Evolutionary conservation across 2,113 vertebrate genomes (phyloP), one percentile per base, ranked within the genome.

Genomic region (Takifugu bimaculatus): DNA sequence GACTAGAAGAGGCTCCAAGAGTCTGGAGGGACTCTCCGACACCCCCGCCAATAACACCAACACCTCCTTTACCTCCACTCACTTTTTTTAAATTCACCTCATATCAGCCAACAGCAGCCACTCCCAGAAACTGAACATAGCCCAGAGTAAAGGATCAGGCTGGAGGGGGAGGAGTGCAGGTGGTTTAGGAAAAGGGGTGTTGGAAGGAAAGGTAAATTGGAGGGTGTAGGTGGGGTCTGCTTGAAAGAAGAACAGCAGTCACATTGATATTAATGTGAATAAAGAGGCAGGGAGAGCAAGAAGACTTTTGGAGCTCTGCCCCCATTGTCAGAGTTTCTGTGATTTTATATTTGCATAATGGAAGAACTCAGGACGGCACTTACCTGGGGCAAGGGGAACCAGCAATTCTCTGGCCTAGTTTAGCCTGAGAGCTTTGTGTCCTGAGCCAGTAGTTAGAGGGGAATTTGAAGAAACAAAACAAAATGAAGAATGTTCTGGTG

Each of bases 41-140:
- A 27, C 60, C 39, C 70, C n/a, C 14, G 13, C 10, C 57, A 14
- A 14, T n/a, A 12, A 2, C 45, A 48, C 44, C 66, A 9, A 54
- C 54, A 26, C n/a, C 25, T 26, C 20, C 32, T 26, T 27, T 26
- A 6, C 47, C 52, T 47, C 44, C 68, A 42, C 57, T 60, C 15
- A 60, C 51, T 11, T 26, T 47, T 42, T 62, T 42, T 29, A 27
- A 52, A 65, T 44, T 65, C 65, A 60, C 63, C 54, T 50, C 52
- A 57, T n/a, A 50, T 25, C 43, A 59, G 66, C 61, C 57, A 66
- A 60, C 48, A 57, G 64, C 68, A 72, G 79, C 78, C 85, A 87
- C 87, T 85, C 87, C 87, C 83, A 77, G 87, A 88, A 87, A 88
- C 85, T 85, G 70, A 64, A 71, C 75, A 74, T 47, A 70, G 74